A percentile compares a stretch with the other conserved stretches of the same genome.
Conservation (phyloP, 2,888 invertebrate genomes). For the Nephrotoma guestfalica region DNA sequence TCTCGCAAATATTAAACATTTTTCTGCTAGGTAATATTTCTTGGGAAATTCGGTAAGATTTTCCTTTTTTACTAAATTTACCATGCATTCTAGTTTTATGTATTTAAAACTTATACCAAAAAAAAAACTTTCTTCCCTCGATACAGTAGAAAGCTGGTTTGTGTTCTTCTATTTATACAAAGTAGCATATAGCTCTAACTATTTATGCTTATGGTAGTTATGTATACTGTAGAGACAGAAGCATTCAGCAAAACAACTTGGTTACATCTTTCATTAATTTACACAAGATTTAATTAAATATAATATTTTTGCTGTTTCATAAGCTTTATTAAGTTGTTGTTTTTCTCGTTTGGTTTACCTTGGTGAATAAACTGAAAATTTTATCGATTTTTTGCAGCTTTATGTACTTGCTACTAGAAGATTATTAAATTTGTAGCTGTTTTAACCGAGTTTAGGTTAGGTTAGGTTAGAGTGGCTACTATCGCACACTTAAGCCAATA, state of each 20-base stretch:
- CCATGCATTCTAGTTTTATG: background rate
- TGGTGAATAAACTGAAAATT: background rate
- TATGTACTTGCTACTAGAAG: background rate
- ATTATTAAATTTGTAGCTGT: no score
- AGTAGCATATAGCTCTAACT: background rate
- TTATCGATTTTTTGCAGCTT: background rate
- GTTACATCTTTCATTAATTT: background rate
- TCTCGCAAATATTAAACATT: background rate
- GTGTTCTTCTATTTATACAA: background rate
- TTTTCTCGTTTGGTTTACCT: background rate
- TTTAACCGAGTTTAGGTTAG: no score
- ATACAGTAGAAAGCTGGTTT: background rate
- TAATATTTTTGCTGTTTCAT: background rate
- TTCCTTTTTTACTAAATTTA: background rate
- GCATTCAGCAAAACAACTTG: background rate
- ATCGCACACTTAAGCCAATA: no score
- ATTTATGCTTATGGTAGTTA: no score
- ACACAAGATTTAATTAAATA: background rate
- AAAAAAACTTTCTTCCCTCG: background rate
- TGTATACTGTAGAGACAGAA: background rate
- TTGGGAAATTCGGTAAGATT: background rate
- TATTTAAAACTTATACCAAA: background rate
- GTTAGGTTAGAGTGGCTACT: no score
- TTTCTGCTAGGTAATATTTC: background rate
- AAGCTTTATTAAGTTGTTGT: background rate